Evolutionary conservation across 2,888 invertebrate genomes (phyloP).

Genomic region (Parapristionchus giblindavisi): DNA sequence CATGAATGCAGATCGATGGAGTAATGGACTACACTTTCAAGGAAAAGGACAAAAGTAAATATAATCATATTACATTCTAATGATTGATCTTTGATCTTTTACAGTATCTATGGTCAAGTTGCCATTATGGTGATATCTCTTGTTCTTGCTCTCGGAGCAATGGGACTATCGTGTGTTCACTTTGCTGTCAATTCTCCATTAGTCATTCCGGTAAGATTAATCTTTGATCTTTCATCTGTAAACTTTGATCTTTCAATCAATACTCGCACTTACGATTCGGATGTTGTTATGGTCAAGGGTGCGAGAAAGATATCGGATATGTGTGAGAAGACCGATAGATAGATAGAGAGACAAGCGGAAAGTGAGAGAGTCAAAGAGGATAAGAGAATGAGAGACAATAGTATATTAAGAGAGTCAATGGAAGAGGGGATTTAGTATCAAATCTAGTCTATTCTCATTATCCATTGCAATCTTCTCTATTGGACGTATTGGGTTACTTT

Average conservation of each 20-base stretch:
- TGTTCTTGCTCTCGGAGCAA: slow-evolving; percentile 62
- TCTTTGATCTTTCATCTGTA: slow-evolving; percentile 7
- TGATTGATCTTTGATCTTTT: neutral
- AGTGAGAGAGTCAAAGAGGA: no score
- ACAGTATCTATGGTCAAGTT: slow-evolving; percentile 68
- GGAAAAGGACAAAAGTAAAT: slow-evolving; percentile 67
- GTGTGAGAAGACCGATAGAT: no score
- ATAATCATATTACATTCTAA: neutral
- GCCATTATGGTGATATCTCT: slow-evolving; percentile 66
- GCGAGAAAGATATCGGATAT: no score
- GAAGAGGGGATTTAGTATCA: no score
- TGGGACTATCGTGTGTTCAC: slow-evolving; percentile 64
- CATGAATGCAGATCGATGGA: slow-evolving; percentile 70
- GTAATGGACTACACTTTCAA: slow-evolving; percentile 67
- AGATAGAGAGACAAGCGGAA: no score
- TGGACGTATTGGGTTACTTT: no score
- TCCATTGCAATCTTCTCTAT: no score
- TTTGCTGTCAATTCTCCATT: slow-evolving; percentile 57
- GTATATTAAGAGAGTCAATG: no score
- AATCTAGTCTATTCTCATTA: no score
- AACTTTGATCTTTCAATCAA: neutral
- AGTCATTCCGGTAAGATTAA: slow-evolving; percentile 49
- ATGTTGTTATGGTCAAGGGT: no score
- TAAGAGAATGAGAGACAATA: no score
- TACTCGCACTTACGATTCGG: no score